phyloP scores from a whole-genome alignment of 2,797 vertebrate genomes.

The Bradypus variegatus region DNA sequence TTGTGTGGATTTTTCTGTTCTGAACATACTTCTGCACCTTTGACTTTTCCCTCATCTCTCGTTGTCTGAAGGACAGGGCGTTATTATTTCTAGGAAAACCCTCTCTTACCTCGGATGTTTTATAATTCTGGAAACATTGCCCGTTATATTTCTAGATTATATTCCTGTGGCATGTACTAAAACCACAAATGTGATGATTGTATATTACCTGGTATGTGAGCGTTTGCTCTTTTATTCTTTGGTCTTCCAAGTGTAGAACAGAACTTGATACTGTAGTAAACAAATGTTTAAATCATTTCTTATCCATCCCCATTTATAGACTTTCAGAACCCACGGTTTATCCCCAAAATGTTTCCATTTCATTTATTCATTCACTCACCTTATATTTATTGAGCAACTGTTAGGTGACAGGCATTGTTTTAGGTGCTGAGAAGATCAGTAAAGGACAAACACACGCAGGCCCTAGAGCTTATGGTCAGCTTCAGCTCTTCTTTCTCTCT shows the following conservation, averaged over 20 bases:
- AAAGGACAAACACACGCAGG: neutral
- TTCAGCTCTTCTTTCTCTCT: neutral
- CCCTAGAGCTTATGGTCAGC: neutral
- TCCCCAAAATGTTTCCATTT: conserved; percentile 13
- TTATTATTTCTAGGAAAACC: conserved; percentile 10
- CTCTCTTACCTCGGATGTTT: neutral
- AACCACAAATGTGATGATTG: neutral
- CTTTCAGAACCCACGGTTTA: conserved; percentile 14
- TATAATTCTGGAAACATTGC: neutral
- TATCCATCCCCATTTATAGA: neutral
- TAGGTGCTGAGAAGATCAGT: neutral
- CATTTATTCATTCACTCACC: neutral
- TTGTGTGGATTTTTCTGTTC: neutral
- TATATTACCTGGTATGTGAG: neutral
- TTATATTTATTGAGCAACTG: neutral
- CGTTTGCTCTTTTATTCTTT: conserved; percentile 14
- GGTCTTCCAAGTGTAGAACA: neutral
- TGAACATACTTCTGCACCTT: neutral
- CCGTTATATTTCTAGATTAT: neutral
- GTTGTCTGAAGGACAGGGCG: neutral
- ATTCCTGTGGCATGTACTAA: neutral
- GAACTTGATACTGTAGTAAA: neutral
- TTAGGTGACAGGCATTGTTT: neutral
- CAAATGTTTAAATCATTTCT: neutral
- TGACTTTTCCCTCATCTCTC: neutral